phyloP scores from a whole-genome alignment of 2,888 invertebrate genomes.

The Tenthredo mesomela region DNA sequence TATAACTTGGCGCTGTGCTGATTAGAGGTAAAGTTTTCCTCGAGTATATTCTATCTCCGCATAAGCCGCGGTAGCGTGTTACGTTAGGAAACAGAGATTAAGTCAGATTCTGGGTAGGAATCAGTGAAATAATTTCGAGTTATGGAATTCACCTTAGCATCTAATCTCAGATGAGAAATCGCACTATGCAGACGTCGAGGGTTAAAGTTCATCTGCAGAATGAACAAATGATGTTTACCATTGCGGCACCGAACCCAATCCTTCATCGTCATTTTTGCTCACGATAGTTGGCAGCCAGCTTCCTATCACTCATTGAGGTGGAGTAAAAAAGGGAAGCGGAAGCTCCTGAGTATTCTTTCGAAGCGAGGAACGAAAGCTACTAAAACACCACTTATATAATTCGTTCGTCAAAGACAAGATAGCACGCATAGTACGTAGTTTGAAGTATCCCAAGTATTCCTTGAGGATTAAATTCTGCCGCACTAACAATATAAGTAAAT shows the following conservation, averaged over 20 bases:
- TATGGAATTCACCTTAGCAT: background rate
- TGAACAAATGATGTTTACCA: background rate
- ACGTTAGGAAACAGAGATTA: background rate
- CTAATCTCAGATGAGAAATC: background rate
- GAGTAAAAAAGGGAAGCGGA: background rate
- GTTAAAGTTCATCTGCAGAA: background rate
- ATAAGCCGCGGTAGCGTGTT: background rate
- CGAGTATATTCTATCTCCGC: background rate
- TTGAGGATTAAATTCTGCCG: background rate
- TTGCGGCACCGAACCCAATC: background rate
- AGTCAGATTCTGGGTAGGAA: background rate
- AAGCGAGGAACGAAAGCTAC: background rate
- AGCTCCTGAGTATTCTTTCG: background rate
- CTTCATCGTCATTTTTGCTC: background rate
- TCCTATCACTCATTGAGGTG: background rate
- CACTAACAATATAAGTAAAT: background rate
- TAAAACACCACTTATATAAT: background rate
- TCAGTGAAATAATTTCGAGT: background rate
- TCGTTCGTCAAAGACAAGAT: background rate
- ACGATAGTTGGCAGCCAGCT: background rate
- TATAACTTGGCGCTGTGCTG: constrained; percentile 16
- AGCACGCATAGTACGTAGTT: background rate
- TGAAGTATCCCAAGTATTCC: background rate
- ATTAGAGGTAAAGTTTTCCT: background rate
- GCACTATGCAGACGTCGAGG: background rate